Evolutionary conservation across 2,888 invertebrate genomes (phyloP).

Genomic region (Oconnorella tubifera): DNA sequence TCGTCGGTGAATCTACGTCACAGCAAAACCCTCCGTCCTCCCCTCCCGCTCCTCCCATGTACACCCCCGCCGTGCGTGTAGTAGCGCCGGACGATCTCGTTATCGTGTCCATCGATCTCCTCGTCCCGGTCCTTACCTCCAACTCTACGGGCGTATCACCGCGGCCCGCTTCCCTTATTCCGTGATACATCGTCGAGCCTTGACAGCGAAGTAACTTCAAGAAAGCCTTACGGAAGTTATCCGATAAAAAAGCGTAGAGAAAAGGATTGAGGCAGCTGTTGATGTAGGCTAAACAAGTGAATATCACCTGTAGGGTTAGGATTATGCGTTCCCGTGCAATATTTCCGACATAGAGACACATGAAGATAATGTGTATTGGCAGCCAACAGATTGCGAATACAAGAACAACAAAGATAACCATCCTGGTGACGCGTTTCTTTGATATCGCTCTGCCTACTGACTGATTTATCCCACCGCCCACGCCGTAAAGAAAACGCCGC

Average conservation of each 20-base stretch:
- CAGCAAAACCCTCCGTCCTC: too few species aligned
- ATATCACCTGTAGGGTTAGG: conserved; percentile 43
- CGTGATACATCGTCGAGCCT: neutral
- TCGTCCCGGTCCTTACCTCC: too few species aligned
- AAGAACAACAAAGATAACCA: conserved; percentile 80
- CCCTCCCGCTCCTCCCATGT: too few species aligned
- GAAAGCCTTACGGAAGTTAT: conserved; percentile 88
- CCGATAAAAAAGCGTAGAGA: conserved; percentile 87
- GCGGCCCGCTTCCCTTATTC: too few species aligned
- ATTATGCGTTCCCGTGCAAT: conserved; percentile 59
- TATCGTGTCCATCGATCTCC: too few species aligned
- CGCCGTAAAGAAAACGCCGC: conserved; percentile 24
- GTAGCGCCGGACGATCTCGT: too few species aligned
- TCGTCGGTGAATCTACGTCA: too few species aligned
- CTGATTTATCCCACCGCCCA: conserved; percentile 32
- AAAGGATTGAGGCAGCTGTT: conserved; percentile 94
- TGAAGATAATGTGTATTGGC: conserved; percentile 74
- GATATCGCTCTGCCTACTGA: conserved; percentile 78
- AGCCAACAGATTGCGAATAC: conserved; percentile 92
- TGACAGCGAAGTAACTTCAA: conserved; percentile 41
- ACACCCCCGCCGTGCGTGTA: too few species aligned
- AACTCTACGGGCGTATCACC: too few species aligned
- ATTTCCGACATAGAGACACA: conserved; percentile 74
- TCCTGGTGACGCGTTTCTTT: conserved; percentile 81
- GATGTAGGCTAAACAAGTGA: conserved; percentile 70